Conservation (phyloP, 2,113 vertebrate genomes). For the Amazona guildingii region DNA sequence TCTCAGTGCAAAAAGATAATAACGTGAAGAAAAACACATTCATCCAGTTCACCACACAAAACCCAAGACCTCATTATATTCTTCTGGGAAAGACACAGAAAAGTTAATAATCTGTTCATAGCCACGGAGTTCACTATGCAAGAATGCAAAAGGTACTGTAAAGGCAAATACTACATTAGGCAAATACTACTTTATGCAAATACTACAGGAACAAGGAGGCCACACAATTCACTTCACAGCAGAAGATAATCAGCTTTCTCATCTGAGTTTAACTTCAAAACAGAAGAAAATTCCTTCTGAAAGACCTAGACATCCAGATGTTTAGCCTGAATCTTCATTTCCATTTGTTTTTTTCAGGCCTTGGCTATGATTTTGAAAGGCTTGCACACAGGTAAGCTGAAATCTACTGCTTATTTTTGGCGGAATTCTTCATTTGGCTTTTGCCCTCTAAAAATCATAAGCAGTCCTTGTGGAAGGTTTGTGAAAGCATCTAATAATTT, state of each 20-base stretch:
- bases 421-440: background rate
- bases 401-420: background rate
- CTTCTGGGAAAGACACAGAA: conserved; percentile 20
- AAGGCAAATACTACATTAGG: background rate
- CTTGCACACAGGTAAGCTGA: background rate
- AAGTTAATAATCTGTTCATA: conserved; percentile 51
- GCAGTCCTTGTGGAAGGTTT: background rate
- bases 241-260: background rate
- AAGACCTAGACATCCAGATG: background rate
- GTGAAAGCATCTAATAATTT: background rate
- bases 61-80: background rate
- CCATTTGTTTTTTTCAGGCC: background rate
- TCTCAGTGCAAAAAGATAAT: conserved; percentile 50
- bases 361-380: background rate
- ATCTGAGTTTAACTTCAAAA: background rate
- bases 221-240: background rate
- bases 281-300: background rate
- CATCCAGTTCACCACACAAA: conserved; percentile 33
- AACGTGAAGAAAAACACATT: conserved; percentile 41
- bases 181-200: background rate
- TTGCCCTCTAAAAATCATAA: background rate
- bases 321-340: background rate
- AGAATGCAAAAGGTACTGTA: background rate
- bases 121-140: background rate
- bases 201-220: background rate